Conservation (phyloP, 2,113 vertebrate species). For the Plotosus lineatus region DNA sequence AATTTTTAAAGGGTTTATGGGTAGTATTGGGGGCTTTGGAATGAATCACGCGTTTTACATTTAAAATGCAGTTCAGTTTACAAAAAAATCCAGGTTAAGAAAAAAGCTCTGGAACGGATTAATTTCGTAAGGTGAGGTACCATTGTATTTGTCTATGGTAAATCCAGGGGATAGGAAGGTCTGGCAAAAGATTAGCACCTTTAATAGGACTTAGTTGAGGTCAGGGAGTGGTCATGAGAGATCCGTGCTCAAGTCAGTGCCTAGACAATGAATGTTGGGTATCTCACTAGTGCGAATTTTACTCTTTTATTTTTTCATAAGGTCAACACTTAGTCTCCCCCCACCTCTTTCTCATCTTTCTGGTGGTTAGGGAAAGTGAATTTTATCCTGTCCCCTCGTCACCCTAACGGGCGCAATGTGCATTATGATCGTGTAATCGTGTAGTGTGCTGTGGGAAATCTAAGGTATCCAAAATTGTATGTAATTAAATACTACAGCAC, state of each 20-base stretch:
- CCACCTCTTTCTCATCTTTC: not conserved
- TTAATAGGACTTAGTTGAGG: not conserved
- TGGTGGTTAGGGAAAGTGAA: not conserved
- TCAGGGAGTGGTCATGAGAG: not conserved
- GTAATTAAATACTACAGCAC: not conserved
- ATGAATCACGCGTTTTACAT: too few species aligned
- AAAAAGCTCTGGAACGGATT: too few species aligned
- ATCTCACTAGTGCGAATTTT: not conserved
- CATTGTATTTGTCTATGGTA: not conserved
- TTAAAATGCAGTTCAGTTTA: too few species aligned
- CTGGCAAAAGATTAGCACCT: not conserved
- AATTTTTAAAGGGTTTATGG: too few species aligned
- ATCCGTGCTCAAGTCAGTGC: not conserved
- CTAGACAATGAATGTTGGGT: not conserved
- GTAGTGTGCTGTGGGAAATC: not conserved
- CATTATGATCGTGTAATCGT: not conserved
- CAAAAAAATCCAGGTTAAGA: too few species aligned
- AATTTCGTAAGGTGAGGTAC: too few species aligned
- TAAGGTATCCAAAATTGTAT: not conserved
- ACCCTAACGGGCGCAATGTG: not conserved
- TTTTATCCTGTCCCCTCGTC: conserved; percentile 3
- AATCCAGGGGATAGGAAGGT: not conserved
- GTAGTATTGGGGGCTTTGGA: too few species aligned
- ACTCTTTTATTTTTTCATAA: not conserved
- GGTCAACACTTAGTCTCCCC: too few species aligned